Evolutionary conservation across 2,797 vertebrate genomes (phyloP), one percentile per base, ranked within the genome.

Genomic region (Sarcoramphus papa): DNA sequence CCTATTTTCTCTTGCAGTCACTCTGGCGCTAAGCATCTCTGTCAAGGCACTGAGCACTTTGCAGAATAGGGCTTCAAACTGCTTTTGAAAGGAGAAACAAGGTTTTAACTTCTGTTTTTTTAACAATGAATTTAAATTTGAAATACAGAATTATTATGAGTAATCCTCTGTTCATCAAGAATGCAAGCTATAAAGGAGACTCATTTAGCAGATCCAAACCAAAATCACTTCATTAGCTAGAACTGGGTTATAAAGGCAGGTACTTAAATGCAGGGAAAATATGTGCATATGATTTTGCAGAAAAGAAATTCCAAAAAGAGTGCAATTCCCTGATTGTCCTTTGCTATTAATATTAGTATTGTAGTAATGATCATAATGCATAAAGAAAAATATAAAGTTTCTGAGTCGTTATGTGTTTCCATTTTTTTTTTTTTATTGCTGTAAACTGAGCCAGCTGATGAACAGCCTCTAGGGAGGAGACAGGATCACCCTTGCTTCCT

Each of bases 391-490:
- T 84, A 31, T 13, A 92, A 91, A 57, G 53, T 97, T 94, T 95
- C 54, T 84, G 68, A 92, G 57, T 86, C 28, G 18, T 67, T 91
- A 20, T n/a, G 75, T 95, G 80, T 97, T 97, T 98, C 95, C 86
- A 95, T 96, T 54, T 56, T 41, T n/a, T 43, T 41, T 93, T 82
- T 90, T 93, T 92, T 65, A 98, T 98, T 98, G 97, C 97, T 98
- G 98, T 99, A 99, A 99, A 98, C 98, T 98, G 98, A 99, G 98
- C 98, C 98, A 98, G 98, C 98, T 98, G 98, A 99, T 98, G 98
- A 98, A 98, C 98, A 98, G 98, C 97, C 98, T 98, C 98, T 97
- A 98, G 98, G 98, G 98, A 99, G 77, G 57, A 95, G 95, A 89
- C 85, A 97, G 96, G 83, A 94, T 98, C 97, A 88, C 97, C 97